These are phyloP conservation scores for Hippasteria phrygiana DNA, from an alignment of 53 echinoderm and acorn worm genomes.

Conservation along the genomic window DNA sequence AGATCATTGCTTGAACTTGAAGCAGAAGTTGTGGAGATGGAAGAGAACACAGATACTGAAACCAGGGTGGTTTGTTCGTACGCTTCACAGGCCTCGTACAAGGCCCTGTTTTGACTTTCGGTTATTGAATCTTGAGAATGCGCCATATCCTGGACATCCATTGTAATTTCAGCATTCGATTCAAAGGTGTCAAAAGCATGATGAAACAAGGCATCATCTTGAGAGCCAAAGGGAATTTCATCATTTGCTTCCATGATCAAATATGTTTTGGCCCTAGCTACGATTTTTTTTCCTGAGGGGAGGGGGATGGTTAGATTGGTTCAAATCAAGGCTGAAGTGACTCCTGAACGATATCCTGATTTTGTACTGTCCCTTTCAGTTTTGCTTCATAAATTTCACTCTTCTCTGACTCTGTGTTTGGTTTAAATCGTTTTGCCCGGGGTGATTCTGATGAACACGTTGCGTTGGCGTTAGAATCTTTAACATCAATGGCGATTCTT, in stretches of 20 bases:
- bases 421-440: conserved; percentile 1
- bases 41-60: too few species aligned
- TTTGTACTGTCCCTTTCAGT: neutral
- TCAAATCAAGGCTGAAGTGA: neutral
- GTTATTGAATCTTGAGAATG: neutral
- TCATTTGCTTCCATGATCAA: conserved; percentile 36
- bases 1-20: neutral
- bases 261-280: too few species aligned
- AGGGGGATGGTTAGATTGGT: too few species aligned
- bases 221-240: conserved; percentile 30
- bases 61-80: neutral
- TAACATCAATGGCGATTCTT: too few species aligned
- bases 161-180: neutral
- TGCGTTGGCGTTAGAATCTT: neutral
- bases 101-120: conserved; percentile 42
- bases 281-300: too few species aligned
- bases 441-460: neutral
- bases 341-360: neutral
- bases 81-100: conserved; percentile 25
- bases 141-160: neutral
- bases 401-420: neutral
- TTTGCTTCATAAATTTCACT: neutral
- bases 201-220: conserved; percentile 46
- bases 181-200: conserved; percentile 50
- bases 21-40: too few species aligned